These are phyloP conservation scores for Papilio xuthus DNA, from an alignment of 1,140 invertebrate genomes.

Conservation along the genomic window DNA sequence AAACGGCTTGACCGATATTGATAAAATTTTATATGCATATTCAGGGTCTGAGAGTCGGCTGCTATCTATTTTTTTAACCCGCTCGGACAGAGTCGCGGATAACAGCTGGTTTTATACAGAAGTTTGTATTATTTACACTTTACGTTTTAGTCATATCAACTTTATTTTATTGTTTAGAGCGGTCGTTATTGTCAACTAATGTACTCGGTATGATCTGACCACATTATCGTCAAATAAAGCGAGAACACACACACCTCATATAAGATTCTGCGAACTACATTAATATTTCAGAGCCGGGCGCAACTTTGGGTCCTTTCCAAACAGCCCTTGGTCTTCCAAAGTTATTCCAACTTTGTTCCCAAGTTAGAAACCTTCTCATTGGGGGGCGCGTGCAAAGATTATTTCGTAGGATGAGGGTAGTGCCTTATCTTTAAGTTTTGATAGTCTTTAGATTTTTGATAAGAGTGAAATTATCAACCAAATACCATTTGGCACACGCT, in stretches of 20 bases:
- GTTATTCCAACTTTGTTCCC: slow-evolving; percentile 78
- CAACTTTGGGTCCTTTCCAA: slow-evolving; percentile 78
- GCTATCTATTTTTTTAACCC: too few species aligned
- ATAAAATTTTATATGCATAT: too few species aligned
- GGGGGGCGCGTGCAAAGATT: slow-evolving; percentile 70
- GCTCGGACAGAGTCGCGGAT: too few species aligned
- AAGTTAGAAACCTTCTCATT: slow-evolving; percentile 61
- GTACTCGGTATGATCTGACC: not conserved
- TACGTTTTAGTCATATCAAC: too few species aligned
- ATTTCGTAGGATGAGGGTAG: slow-evolving; percentile 61
- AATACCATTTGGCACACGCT: not conserved
- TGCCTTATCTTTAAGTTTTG: slow-evolving; percentile 71
- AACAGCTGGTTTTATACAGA: too few species aligned
- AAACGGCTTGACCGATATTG: too few species aligned
- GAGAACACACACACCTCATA: slow-evolving; percentile 54
- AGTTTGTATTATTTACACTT: too few species aligned
- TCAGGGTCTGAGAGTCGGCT: too few species aligned
- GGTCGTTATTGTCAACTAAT: not conserved
- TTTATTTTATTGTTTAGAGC: not conserved
- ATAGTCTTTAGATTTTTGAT: slow-evolving; percentile 68
- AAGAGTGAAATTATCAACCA: slow-evolving; percentile 39
- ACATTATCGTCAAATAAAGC: slow-evolving; percentile 27
- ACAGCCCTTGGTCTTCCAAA: slow-evolving; percentile 81
- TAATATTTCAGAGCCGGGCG: slow-evolving; percentile 74
- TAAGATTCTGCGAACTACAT: slow-evolving; percentile 78